A percentile compares a stretch with the other conserved stretches of the same genome.
Conservation (phyloP, 2,113 vertebrate genomes). For the Platanista minor region DNA sequence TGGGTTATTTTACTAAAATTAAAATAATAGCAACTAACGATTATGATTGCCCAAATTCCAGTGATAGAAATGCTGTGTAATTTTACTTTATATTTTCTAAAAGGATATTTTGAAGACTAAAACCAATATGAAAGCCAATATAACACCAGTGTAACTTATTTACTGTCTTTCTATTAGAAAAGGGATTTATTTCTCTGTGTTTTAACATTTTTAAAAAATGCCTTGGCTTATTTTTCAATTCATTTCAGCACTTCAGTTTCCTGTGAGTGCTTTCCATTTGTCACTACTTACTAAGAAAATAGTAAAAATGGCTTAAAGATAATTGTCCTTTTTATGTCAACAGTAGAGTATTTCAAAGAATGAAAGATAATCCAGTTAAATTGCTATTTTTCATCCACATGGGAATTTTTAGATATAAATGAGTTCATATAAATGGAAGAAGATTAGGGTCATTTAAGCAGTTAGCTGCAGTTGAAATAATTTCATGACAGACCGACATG, state of each 20-base stretch:
- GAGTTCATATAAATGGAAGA: slow-evolving; percentile 8
- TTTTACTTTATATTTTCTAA: not conserved
- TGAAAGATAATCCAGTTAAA: slow-evolving; percentile 25
- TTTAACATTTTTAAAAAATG: slow-evolving; percentile 40
- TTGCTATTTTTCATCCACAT: not conserved
- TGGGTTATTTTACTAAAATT: slow-evolving; percentile 35
- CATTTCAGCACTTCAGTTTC: slow-evolving; percentile 34
- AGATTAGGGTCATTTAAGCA: not conserved
- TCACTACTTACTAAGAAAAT: slow-evolving; percentile 31
- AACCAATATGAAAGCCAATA: not conserved
- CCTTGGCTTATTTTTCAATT: slow-evolving; percentile 39
- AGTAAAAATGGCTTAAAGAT: slow-evolving; percentile 36
- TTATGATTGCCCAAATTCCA: slow-evolving; percentile 27
- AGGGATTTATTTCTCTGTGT: slow-evolving; percentile 34
- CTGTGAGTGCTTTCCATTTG: slow-evolving; percentile 32
- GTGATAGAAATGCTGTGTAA: not conserved
- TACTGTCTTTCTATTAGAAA: not conserved
- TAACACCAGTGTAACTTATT: not conserved
- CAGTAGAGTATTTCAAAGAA: not conserved
- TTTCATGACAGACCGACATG: not conserved
- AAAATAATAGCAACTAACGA: not conserved
- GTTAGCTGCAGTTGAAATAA: not conserved
- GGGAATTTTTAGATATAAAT: slow-evolving; percentile 15
- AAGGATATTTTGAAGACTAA: not conserved
- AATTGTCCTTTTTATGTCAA: slow-evolving; percentile 18